Evolutionary conservation across 2,888 invertebrate genomes (phyloP), one percentile per base, ranked within the genome.

Genomic region (Calliopum simillimum): DNA sequence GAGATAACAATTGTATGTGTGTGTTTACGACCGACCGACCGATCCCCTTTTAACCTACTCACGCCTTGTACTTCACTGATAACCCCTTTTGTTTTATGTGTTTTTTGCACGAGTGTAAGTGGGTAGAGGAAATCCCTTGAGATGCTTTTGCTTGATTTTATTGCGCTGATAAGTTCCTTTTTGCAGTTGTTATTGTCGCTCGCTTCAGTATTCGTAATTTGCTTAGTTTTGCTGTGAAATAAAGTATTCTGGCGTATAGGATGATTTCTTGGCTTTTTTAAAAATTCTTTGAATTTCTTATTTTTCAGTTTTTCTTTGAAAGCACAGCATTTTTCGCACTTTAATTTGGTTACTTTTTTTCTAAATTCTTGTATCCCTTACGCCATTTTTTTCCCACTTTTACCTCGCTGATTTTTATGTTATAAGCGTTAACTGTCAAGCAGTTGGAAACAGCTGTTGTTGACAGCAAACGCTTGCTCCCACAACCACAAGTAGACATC

Each of bases 141-240:
- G 19, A 78, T 79, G 76, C 77, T 78, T 79, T 80, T 78, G 79
- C 75, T 76, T 78, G 81, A 81, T 80, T 79, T 80, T 76, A 75
- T 75, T 76, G 76, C 78, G 74, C 72, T 81, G 81, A 80, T 80
- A 80, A 80, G 77, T 8, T n/a, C n/a, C n/a, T n/a, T 43, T 55
- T 53, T n/a, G 63, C 41, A 14, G 63, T 63, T 63, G 12, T 33
- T 33, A 5, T 33, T 33, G 33, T 33, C 33, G 6, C 33, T 33
- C 33, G 33, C 33, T 33, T 6, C 6, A 6, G 33, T 6, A 33
- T 33, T n/a, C n/a, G 6, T 33, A 33, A 33, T 6, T 33, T 6
- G 33, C 33, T 33, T 33, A n/a, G n/a, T n/a, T n/a, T n/a, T n/a
- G n/a, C n/a, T n/a, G n/a, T 8, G 33, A 8, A 33, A 33, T 2